Evolutionary conservation across 37 sponge, comb jelly and placozoan genomes (phyloP).

Genomic region (Axinella damicornis): DNA sequence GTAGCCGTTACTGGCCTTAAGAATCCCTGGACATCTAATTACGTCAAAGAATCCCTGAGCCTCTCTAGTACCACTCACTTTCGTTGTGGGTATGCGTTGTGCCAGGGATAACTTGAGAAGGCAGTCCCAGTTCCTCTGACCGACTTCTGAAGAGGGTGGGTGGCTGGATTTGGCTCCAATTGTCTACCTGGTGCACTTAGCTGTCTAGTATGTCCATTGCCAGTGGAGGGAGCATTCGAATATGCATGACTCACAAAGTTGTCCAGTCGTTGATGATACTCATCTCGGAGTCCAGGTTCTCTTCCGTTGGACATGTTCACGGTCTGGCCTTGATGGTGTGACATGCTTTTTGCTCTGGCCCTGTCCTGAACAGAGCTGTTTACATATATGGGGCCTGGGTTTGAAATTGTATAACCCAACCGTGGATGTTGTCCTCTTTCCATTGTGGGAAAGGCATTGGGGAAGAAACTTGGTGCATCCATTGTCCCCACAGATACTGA

Average conservation of each 20-base stretch:
- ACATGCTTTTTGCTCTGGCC: neutral
- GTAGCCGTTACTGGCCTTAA: too few relatives aligned
- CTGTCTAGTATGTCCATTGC: neutral
- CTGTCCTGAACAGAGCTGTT: neutral
- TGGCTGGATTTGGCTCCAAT: neutral
- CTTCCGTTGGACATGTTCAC: neutral
- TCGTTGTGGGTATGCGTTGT: conserved; percentile 20
- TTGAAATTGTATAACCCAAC: neutral
- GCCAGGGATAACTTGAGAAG: conserved; percentile 42
- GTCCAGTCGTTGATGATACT: conserved; percentile 11
- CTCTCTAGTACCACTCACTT: too few relatives aligned
- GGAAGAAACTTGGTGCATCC: conserved; percentile 31
- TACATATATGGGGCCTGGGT: neutral
- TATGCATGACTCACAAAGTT: conserved; percentile 29
- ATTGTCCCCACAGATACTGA: neutral
- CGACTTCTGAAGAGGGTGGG: conserved; percentile 30
- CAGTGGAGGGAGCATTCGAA: neutral
- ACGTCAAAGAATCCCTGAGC: too few relatives aligned
- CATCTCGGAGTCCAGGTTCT: neutral
- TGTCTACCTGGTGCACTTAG: neutral
- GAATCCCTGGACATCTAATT: too few relatives aligned
- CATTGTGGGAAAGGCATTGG: neutral
- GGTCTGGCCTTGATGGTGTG: neutral
- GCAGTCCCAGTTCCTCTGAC: neutral
- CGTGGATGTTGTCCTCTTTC: neutral